phyloP scores from a whole-genome alignment of 23 tunicate genomes.

The Oikopleura albicans region DNA sequence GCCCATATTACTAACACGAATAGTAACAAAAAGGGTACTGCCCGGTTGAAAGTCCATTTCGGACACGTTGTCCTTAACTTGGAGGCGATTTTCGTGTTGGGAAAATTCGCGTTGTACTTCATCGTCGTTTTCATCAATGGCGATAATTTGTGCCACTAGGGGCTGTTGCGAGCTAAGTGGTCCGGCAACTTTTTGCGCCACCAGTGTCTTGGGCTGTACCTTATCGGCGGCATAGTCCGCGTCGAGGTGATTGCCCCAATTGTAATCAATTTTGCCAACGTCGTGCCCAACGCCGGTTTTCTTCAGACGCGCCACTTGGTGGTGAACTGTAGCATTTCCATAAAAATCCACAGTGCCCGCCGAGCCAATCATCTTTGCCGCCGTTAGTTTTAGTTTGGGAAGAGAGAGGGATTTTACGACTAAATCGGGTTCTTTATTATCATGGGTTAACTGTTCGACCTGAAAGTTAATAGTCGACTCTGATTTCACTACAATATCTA shows the following conservation, averaged over 20 bases:
- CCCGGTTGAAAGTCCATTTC: slow-evolving; percentile 7
- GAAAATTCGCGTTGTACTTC: background rate
- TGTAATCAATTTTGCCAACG: background rate
- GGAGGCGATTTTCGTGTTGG: background rate
- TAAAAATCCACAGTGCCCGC: background rate
- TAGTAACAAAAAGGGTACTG: background rate
- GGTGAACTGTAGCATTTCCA: background rate
- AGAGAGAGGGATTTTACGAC: slow-evolving; percentile 16
- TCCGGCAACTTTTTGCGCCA: background rate
- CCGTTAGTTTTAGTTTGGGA: background rate
- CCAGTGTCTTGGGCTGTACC: background rate
- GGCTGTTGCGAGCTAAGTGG: background rate
- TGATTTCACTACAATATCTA: background rate
- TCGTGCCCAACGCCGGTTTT: background rate
- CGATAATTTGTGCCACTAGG: background rate
- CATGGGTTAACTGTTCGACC: background rate
- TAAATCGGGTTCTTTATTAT: background rate
- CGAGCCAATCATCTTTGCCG: background rate
- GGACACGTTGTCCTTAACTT: background rate
- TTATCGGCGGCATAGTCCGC: background rate
- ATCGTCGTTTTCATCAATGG: background rate
- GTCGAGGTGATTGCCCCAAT: background rate
- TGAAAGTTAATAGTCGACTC: background rate
- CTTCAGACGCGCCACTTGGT: background rate
- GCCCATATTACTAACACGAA: background rate